Base-by-base conservation (phyloP, 2,797 vertebrate genomes). In the Agapornis canus region DNA sequence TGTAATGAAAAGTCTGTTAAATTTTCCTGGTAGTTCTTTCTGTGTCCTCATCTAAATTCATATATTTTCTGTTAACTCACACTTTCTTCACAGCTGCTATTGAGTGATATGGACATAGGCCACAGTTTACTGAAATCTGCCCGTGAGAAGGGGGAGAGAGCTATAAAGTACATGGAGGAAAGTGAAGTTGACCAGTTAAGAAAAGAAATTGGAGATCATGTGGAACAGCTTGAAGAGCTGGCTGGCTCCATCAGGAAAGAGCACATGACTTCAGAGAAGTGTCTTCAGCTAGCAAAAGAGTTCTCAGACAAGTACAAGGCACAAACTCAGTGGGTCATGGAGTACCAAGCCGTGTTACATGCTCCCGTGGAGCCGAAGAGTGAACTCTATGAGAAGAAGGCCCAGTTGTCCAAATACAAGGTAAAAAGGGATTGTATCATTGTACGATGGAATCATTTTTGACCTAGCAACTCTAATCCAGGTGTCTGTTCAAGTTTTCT, bases 371-470 rank as follows among this genome's bases (percentile, higher is more conserved):
- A 99, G 87, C 98, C 98, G 86, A 99, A 99, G 96, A 98, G 98
- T 57, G 99, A 99, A 92, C 98, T 99, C 17, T 99, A 99, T 97
- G 99, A 99, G 97, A 99, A 99, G 75, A 99, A 99, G 97, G 99
- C 99, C 7, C 99, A 99, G 63, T 96, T 99, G 75, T 98, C 99
- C 26, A 99, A 99, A 96, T 99, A 99, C 87, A 99, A 99, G 99
- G 99, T 99, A 98, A 94, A 60, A 88, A 86, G 2, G 13, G 8
- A 9, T 68, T 63, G 18, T 51, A 5, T 64, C 31, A 20, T 29
- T 47, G n/a, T 25, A 59, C 14, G 35, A 2, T 35, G 9, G 2
- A 77, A 63, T 70, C 8, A 3, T 10, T 93, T 70, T 93, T 82
- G 47, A 60, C 14, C 11, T 54, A 59, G 16, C 52, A 18, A 72